Percentiles rank a stretch among this genome's conserved stretches.
Conservation (phyloP, 2,113 vertebrate species). For the Rallus limicola region DNA sequence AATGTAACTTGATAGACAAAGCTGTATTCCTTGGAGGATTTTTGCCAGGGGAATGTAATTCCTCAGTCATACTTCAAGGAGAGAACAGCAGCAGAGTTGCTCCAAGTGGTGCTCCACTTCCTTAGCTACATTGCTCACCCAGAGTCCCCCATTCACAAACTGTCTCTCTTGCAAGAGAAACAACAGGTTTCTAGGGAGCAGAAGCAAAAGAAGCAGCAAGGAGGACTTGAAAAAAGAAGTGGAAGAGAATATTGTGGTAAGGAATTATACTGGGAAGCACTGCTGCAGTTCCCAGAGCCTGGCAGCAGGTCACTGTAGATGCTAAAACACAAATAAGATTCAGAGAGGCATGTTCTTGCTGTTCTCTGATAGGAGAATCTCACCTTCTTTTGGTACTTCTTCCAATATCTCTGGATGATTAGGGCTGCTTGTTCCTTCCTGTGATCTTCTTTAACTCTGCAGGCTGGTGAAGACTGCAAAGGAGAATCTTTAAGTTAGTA, state of each 20-base stretch:
- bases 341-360: not conserved
- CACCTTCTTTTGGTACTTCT: constrained; percentile 75
- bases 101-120: not conserved
- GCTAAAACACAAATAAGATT: not conserved
- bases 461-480: not conserved
- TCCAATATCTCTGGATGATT: constrained; percentile 83
- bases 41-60: not conserved
- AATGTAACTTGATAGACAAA: not conserved
- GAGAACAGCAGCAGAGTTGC: not conserved
- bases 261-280: not conserved
- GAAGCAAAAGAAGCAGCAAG: not conserved
- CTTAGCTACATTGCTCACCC: not conserved
- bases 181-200: not conserved
- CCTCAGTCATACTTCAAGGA: not conserved
- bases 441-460: not conserved
- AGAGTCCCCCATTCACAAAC: not conserved
- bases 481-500: not conserved
- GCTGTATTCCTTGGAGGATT: not conserved
- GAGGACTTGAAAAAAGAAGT: not conserved
- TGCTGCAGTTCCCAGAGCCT: not conserved
- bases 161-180: not conserved
- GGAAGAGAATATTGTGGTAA: not conserved
- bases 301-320: not conserved
- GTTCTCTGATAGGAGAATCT: not conserved
- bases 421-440: constrained; percentile 73